Percentiles rank a stretch among this genome's conserved stretches.
Evolutionary conservation across 2,797 vertebrate genomes (phyloP).

Genomic region (Pipistrellus kuhlii): DNA sequence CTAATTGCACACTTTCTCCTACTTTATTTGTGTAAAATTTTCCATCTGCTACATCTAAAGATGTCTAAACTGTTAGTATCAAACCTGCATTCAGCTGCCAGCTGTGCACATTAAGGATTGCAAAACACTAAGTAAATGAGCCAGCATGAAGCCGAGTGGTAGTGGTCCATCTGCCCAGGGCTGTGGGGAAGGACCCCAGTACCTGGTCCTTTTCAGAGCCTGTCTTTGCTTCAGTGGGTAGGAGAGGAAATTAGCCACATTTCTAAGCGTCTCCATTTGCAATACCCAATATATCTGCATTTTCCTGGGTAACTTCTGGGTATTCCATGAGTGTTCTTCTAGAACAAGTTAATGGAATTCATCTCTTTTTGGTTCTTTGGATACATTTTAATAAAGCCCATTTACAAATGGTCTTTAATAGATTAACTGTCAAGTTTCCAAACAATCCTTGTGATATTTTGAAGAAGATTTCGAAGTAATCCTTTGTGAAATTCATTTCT

Average conservation of each 20-base stretch:
- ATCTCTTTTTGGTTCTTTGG: conserved; percentile 86
- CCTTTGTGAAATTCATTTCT: conserved; percentile 81
- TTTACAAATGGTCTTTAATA: conserved; percentile 86
- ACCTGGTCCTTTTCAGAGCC: conserved; percentile 89
- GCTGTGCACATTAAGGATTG: conserved; percentile 93
- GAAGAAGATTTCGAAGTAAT: conserved; percentile 83
- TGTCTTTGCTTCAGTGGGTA: conserved; percentile 85
- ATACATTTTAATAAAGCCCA: conserved; percentile 87
- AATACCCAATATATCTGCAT: conserved; percentile 85
- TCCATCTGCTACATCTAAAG: conserved; percentile 94
- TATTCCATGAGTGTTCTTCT: conserved; percentile 84
- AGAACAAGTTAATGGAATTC: conserved; percentile 86
- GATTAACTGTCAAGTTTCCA: conserved; percentile 85
- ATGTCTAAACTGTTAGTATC: conserved; percentile 94
- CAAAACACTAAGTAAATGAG: conserved; percentile 93
- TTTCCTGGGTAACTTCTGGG: conserved; percentile 87
- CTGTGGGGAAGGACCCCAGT: conserved; percentile 88
- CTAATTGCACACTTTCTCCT: conserved; percentile 93
- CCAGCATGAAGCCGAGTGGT: conserved; percentile 90
- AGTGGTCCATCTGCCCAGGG: conserved; percentile 92
- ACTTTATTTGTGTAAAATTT: conserved; percentile 95
- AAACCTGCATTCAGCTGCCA: conserved; percentile 93
- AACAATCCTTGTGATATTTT: conserved; percentile 83
- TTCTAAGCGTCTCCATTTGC: conserved; percentile 85
- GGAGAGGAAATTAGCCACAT: conserved; percentile 85